Evolutionary conservation across 2,797 vertebrate species (phyloP).

Genomic region (Acanthornis magna): DNA sequence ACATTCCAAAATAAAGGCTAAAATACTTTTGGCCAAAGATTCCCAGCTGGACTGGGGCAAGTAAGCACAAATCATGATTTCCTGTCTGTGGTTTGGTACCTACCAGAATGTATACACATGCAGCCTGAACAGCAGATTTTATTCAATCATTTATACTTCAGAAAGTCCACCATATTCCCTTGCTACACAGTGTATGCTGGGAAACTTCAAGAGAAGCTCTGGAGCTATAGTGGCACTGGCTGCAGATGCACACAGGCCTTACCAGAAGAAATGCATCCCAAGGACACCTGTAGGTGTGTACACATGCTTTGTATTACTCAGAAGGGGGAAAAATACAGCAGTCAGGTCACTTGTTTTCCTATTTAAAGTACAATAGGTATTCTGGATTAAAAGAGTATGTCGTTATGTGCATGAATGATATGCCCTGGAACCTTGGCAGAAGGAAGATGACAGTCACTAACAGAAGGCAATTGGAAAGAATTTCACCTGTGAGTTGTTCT

Average conservation of each 20-base stretch:
- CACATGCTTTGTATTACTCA: not conserved
- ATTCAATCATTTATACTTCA: not conserved
- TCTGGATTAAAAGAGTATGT: not conserved
- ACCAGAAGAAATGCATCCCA: not conserved
- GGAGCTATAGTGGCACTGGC: not conserved
- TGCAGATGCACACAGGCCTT: not conserved
- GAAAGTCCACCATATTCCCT: not conserved
- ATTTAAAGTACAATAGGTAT: not conserved
- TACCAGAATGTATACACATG: not conserved
- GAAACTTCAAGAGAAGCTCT: not conserved
- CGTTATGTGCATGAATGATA: not conserved
- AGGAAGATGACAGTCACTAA: not conserved
- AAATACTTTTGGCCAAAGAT: not conserved
- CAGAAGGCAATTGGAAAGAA: not conserved
- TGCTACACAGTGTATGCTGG: not conserved
- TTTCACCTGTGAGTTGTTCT: not conserved
- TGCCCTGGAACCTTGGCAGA: not conserved
- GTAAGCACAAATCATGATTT: not conserved
- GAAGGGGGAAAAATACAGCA: not conserved
- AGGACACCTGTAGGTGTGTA: not conserved
- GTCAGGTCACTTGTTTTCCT: not conserved
- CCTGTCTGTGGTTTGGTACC: not conserved
- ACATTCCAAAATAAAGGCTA: not conserved
- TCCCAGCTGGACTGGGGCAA: not conserved
- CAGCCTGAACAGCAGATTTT: not conserved